Conservation (phyloP, 2,888 invertebrate species). For the Netelia fuscicornis region DNA sequence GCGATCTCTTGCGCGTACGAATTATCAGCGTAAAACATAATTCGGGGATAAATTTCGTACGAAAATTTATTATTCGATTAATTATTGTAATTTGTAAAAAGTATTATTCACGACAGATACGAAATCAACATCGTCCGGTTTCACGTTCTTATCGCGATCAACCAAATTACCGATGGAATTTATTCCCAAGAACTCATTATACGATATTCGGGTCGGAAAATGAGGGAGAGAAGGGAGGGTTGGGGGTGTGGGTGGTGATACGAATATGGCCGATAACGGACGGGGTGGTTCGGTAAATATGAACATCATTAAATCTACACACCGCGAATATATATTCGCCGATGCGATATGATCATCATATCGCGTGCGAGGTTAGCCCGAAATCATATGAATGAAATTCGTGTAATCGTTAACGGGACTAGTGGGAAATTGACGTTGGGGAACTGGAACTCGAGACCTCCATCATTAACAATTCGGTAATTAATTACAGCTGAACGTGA, state of each 20-base stretch:
- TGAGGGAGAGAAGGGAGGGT: no score
- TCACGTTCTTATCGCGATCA: no score
- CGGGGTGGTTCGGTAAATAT: neutral
- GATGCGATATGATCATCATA: conserved; percentile 29
- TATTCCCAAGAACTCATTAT: neutral
- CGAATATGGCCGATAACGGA: conserved; percentile 13
- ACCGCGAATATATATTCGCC: conserved; percentile 22
- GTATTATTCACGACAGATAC: no score
- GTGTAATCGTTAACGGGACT: conserved; percentile 59
- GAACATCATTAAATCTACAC: conserved; percentile 42
- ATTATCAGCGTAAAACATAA: no score
- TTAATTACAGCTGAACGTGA: conserved; percentile 79
- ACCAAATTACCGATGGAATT: neutral
- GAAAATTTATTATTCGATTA: no score
- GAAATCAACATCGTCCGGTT: no score
- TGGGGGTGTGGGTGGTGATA: neutral
- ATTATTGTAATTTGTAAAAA: no score
- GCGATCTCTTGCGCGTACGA: no score
- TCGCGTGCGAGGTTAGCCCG: neutral
- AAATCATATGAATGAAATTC: conserved; percentile 60
- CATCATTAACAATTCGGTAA: conserved; percentile 68
- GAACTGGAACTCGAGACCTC: conserved; percentile 31
- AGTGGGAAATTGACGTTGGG: conserved; percentile 55
- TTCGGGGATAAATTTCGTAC: no score
- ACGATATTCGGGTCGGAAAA: neutral